A percentile compares a stretch with the other conserved stretches of the same genome.
phyloP scores from a whole-genome alignment of 1,140 invertebrate genomes.

The Lasioglossum baleicum region DNA sequence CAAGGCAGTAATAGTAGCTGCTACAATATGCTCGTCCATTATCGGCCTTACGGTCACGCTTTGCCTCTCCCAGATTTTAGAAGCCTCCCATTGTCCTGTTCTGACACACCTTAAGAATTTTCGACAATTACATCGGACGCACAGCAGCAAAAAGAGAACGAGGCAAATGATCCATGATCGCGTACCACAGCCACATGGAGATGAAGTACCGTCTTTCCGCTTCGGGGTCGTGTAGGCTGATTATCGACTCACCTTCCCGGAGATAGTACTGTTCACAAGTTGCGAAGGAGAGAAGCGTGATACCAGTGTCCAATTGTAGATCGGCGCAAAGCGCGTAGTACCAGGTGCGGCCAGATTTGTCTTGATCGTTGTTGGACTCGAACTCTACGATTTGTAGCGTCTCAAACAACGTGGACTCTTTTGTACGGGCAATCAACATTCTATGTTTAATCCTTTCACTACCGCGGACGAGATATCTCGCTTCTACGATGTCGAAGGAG shows the following conservation, averaged over 20 bases:
- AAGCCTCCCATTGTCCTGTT: slow-evolving; percentile 72
- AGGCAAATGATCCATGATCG: not conserved
- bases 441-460: too few relatives aligned
- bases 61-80: slow-evolving; percentile 65
- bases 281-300: slow-evolving; percentile 69
- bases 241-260: slow-evolving; percentile 70
- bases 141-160: not conserved
- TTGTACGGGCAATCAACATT: not conserved
- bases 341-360: slow-evolving; percentile 79
- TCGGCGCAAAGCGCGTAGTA: slow-evolving; percentile 78
- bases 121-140: not conserved
- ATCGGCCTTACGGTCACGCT: slow-evolving; percentile 37
- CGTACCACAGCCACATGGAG: slow-evolving; percentile 77
- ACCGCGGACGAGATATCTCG: too few relatives aligned
- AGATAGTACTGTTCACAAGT: slow-evolving; percentile 75
- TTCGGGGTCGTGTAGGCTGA: slow-evolving; percentile 69
- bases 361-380: slow-evolving; percentile 70
- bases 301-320: slow-evolving; percentile 79
- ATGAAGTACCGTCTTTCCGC: slow-evolving; percentile 72
- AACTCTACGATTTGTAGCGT: slow-evolving; percentile 63
- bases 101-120: slow-evolving; percentile 68
- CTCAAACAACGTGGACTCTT: not conserved
- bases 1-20: slow-evolving; percentile 64
- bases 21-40: slow-evolving; percentile 65
- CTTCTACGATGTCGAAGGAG: too few relatives aligned